A percentile compares a stretch with the other conserved stretches of the same genome.
Conservation (phyloP, 2,888 invertebrate genomes). For the Ischnura elegans region DNA sequence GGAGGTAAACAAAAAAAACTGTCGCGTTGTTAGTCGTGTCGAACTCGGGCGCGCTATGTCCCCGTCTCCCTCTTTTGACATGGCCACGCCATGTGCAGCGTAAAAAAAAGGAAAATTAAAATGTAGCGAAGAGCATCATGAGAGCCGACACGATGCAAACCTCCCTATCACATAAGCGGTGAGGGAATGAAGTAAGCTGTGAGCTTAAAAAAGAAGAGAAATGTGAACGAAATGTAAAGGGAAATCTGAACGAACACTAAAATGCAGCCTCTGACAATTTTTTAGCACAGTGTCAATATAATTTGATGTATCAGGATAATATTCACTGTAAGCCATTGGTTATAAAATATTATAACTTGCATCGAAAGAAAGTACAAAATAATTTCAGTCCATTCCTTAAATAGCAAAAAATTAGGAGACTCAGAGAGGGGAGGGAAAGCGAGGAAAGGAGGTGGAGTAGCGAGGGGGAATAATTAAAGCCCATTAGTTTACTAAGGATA, state of each 20-base stretch:
- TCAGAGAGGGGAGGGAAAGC: too few species aligned
- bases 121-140: neutral
- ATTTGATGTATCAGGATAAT: too few species aligned
- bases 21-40: neutral
- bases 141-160: too few species aligned
- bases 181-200: neutral
- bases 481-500: too few species aligned
- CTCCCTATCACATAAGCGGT: neutral
- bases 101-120: neutral
- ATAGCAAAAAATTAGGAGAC: too few species aligned
- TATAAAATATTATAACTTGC: too few species aligned
- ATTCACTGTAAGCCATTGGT: too few species aligned
- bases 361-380: too few species aligned
- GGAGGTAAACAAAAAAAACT: neutral
- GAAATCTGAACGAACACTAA: neutral
- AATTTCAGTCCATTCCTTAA: too few species aligned
- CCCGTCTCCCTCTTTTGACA: neutral
- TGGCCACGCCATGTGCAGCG: neutral
- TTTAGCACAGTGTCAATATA: too few species aligned
- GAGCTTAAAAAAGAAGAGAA: neutral
- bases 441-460: too few species aligned
- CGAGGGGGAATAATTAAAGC: too few species aligned
- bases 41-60: neutral
- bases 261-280: neutral
- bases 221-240: neutral